Percentiles rank a stretch among this genome's conserved stretches.
These are phyloP conservation scores for Zootermopsis nevadensis DNA, from an alignment of 2,888 invertebrate species.

Conservation along the genomic window DNA sequence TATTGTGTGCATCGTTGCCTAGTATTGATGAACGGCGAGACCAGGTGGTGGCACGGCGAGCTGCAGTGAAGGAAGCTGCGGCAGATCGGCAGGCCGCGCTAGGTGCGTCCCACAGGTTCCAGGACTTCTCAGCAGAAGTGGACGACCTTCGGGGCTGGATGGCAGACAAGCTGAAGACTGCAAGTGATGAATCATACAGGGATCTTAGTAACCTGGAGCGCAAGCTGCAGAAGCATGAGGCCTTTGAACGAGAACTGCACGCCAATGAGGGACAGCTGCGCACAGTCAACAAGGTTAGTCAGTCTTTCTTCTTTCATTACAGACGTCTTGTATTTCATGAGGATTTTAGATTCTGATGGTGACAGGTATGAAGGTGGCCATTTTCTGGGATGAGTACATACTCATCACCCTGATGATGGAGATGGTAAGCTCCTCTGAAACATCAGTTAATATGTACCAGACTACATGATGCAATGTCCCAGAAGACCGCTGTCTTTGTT, in stretches of 20 bases:
- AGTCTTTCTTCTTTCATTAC: not conserved
- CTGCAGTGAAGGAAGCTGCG: conserved; percentile 79
- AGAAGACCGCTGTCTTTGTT: too few species aligned
- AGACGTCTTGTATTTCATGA: not conserved
- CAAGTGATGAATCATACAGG: conserved; percentile 91
- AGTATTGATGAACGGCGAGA: conserved; percentile 46
- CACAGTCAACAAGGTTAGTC: conserved; percentile 80
- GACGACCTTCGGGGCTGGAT: conserved; percentile 93
- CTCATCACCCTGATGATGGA: too few species aligned
- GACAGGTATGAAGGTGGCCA: too few species aligned
- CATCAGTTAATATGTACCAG: not conserved
- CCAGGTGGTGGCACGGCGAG: conserved; percentile 80
- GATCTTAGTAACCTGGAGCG: conserved; percentile 90
- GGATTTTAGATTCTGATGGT: too few species aligned
- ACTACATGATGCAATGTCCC: too few species aligned
- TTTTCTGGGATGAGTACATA: too few species aligned
- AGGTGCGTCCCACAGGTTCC: conserved; percentile 87
- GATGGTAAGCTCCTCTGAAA: not conserved
- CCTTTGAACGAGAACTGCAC: conserved; percentile 93
- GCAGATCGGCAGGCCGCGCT: conserved; percentile 80
- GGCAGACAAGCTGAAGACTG: conserved; percentile 89
- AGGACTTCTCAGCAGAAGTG: conserved; percentile 92
- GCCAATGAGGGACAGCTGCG: conserved; percentile 94
- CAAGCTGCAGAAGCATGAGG: conserved; percentile 95
- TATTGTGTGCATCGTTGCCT: not conserved